These are phyloP conservation scores for Cetoscarus ocellatus DNA, from an alignment of 2,797 vertebrate species.

Conservation along the genomic window DNA sequence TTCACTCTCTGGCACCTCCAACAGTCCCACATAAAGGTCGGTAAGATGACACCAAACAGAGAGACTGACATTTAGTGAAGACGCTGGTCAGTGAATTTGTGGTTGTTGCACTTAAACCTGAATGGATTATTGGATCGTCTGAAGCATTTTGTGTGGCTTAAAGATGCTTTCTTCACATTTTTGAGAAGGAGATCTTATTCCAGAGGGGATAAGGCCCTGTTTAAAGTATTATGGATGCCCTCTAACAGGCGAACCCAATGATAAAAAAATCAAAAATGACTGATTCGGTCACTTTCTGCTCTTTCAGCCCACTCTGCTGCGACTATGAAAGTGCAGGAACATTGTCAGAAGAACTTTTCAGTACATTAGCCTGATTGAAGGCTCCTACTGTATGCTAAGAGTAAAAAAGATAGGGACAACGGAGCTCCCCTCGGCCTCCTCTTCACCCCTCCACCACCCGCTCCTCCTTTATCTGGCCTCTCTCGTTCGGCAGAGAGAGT, in stretches of 20 bases:
- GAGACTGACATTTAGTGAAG: too few species aligned
- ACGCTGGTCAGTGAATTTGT: too few species aligned
- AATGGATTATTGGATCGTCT: too few species aligned
- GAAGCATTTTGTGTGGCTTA: too few species aligned
- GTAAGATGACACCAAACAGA: too few species aligned
- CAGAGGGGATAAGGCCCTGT: background rate
- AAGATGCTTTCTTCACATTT: too few species aligned
- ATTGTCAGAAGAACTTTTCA: conserved; percentile 64
- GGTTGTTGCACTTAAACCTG: too few species aligned
- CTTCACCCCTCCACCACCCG: conserved; percentile 21
- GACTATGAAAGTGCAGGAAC: conserved; percentile 75
- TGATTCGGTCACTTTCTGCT: conserved; percentile 7
- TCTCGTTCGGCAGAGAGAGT: conserved; percentile 65
- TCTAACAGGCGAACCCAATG: conserved; percentile 2
- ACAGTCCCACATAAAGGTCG: too few species aligned
- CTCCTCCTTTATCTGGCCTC: conserved; percentile 66
- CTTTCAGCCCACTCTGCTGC: conserved; percentile 60
- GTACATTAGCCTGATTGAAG: conserved; percentile 67
- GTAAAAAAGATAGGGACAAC: conserved; percentile 31
- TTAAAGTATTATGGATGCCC: conserved; percentile 21
- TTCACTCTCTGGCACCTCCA: too few species aligned
- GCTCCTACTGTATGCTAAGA: conserved; percentile 46
- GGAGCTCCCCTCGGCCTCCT: conserved; percentile 40
- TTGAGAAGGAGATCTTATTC: background rate
- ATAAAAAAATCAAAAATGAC: background rate